phyloP scores from a whole-genome alignment of 2,113 vertebrate genomes.

The Propithecus coquereli region DNA sequence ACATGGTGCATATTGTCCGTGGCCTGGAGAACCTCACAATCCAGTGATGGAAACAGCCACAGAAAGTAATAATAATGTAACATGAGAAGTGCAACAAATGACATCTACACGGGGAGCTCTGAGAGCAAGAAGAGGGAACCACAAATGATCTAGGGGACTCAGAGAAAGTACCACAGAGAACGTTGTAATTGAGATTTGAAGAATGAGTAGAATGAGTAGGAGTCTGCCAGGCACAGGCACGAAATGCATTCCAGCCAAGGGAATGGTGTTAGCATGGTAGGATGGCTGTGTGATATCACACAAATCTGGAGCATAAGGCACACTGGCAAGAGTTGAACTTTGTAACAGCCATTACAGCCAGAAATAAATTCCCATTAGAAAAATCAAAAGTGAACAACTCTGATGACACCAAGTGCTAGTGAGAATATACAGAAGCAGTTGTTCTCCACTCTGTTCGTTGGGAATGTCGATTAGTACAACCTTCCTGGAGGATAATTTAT shows the following conservation, averaged over 20 bases:
- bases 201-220: neutral
- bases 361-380: slow-evolving; percentile 39
- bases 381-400: neutral
- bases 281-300: neutral
- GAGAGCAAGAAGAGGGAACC: neutral
- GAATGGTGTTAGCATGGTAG: neutral
- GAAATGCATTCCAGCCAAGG: neutral
- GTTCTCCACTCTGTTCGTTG: neutral
- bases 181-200: neutral
- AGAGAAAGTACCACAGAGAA: neutral
- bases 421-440: neutral
- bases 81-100: neutral
- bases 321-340: neutral
- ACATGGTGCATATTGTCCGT: too few species aligned
- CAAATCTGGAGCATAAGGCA: neutral
- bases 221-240: neutral
- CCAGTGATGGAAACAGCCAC: neutral
- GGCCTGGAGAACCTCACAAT: neutral
- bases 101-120: neutral
- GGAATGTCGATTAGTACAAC: neutral
- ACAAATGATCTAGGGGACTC: too few species aligned
- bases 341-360: neutral
- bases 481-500: neutral
- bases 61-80: neutral
- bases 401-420: neutral